phyloP scores from a whole-genome alignment of 2,888 invertebrate genomes.

The Thera britannica region DNA sequence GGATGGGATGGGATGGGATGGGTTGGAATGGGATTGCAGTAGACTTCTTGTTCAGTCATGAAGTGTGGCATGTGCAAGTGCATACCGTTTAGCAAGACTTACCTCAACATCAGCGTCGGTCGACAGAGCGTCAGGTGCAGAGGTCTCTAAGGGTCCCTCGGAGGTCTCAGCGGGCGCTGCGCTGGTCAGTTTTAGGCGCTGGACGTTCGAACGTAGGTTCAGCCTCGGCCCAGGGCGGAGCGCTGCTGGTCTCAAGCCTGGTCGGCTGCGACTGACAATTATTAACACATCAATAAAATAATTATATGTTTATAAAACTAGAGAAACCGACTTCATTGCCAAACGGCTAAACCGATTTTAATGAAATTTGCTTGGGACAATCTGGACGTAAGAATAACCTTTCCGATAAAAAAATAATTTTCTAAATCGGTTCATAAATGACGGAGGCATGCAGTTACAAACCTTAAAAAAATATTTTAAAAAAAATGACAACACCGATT shows the following conservation, averaged over 20 bases:
- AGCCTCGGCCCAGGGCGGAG: slow-evolving; percentile 88
- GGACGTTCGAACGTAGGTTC: slow-evolving; percentile 75
- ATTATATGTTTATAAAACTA: too few species aligned
- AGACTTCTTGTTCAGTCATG: too few species aligned
- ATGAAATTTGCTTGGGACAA: too few species aligned
- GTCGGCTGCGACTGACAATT: slow-evolving; percentile 66
- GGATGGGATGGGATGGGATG: not conserved
- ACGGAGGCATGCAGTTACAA: too few species aligned
- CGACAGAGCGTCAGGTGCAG: slow-evolving; percentile 64
- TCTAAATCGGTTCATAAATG: too few species aligned
- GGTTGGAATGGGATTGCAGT: not conserved
- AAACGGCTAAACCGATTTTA: too few species aligned
- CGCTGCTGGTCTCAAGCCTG: slow-evolving; percentile 77
- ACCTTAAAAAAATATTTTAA: too few species aligned
- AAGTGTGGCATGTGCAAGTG: too few species aligned
- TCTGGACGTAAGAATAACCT: too few species aligned
- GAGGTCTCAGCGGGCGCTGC: slow-evolving; percentile 74
- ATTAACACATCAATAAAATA: not conserved
- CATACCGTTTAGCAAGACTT: not conserved
- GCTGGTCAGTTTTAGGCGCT: slow-evolving; percentile 76
- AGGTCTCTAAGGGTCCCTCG: slow-evolving; percentile 72
- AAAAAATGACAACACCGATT: too few species aligned
- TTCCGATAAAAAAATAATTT: too few species aligned
- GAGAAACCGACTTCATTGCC: too few species aligned
- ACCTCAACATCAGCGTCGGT: slow-evolving; percentile 74